Evolutionary conservation across 2,113 vertebrate species (phyloP), one percentile per base, ranked within the genome.

Genomic region (Pelecanus crispus): DNA sequence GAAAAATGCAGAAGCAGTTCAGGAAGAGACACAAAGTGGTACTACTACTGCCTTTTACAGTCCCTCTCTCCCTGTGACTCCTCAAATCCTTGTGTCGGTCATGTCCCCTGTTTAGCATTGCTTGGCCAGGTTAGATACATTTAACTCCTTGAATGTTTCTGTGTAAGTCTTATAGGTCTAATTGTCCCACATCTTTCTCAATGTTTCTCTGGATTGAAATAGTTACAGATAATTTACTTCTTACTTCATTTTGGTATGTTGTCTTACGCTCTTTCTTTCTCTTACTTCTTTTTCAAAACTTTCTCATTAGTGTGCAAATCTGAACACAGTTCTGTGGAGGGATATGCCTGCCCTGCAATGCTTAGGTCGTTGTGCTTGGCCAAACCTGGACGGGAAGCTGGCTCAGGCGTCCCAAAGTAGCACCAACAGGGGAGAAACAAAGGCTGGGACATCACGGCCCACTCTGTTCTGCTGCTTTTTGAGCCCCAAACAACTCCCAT

Each of bases 361-460:
- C 6, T 5, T 1, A 29, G 17, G 20, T 9, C 19, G 28, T 38
- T 11, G 17, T 13, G 20, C 55, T 82, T 52, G 50, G 50, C 61
- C 66, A 62, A 24, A 18, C 44, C 9, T 20, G 28, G 20, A 3
- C 0, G 2, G 25, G 32, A 24, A 42, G 29, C 29, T 1, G 11
- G 16, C 53, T 73, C 44, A 22, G 29, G 32, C n/a, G 32, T 55
- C n/a, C 26, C 32, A 3, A 47, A n/a, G 17, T 4, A 68, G 34
- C 24, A 50, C 22, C 11, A 49, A 9, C 9, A 47, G 31, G 11
- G 7, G 28, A 52, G 65, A 49, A 81, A 38, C 42, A 50, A 38
- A 14, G 7, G 22, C 42, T 44, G 55, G 11, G n/a, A 15, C 0
- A 1, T 58, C 45, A 34, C 4, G 1, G 26, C 13, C 77, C 1